Base-by-base conservation (phyloP, 2,797 vertebrate genomes). In the Coendou prehensilis region DNA sequence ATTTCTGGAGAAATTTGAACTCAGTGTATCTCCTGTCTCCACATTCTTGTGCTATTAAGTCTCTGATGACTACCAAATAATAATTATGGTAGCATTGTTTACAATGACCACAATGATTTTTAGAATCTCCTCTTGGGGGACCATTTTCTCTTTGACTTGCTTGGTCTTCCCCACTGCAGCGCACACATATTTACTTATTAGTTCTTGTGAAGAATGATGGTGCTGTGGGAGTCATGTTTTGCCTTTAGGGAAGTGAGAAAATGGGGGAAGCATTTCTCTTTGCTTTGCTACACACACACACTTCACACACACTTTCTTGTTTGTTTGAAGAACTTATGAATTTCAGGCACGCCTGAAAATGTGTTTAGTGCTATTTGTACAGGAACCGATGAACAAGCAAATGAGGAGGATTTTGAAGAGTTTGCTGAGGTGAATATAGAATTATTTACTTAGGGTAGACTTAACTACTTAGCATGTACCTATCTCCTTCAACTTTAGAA, bases 1-100 rank as follows among this genome's bases (percentile, higher is more conserved):
- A 41, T 69, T 75, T 87, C 47, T 76, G 71, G 26, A 91, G n/a
- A 91, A 50, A 52, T 50, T 79, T 37, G 33, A 95, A 91, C 41
- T 67, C 0, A 14, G 1, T 15, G 37, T 22, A 76, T 87, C 0
- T 13, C 61, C 13, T 69, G n/a, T 82, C 59, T 94, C 63, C 14
- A 63, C 33, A 15, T 17, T 79, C 26, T 59, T 28, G 52, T 41
- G n/a, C 41, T 23, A 23, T 14, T 87, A 37, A 37, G 14, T 86
- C 5, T 56, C 73, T 15, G 4, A 67, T 57, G 50, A 67, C 15
- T 14, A 79, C 15, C 18, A 50, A n/a, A 13, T 61, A 37, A 64
- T 41, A 45, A 71, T 15, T 28, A 41, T 5, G 75, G 14, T 47
- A 28, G 15, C 30, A 14, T 6, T 18, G 37, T 69, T 59, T 71